A percentile compares a stretch with the other conserved stretches of the same genome.
Conservation (phyloP, 2,113 vertebrate species). For the Macquaria australasica region DNA sequence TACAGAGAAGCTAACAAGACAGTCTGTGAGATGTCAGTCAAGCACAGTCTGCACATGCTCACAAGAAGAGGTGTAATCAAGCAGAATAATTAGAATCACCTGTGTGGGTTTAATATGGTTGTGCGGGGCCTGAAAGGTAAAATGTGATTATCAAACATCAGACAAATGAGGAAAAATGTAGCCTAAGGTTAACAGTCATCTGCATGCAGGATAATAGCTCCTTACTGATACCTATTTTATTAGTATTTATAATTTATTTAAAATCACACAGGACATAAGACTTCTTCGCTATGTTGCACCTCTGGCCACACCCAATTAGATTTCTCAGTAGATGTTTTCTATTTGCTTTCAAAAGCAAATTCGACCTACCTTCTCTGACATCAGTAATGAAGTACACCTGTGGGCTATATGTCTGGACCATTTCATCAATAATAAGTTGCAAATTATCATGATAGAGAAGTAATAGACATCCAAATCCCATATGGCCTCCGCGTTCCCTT, state of each 20-base stretch:
- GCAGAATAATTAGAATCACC: background rate
- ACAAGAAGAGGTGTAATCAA: background rate
- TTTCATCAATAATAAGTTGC: conserved; percentile 29
- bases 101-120: background rate
- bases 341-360: conserved; percentile 2
- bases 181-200: background rate
- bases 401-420: background rate
- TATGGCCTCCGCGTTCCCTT: background rate
- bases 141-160: background rate
- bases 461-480: conserved; percentile 33
- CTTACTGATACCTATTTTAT: background rate
- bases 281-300: background rate
- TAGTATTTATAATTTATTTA: background rate
- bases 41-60: background rate
- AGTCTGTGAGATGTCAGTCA: background rate
- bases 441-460: conserved; percentile 28
- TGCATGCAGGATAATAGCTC: background rate
- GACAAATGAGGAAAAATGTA: background rate
- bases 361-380: background rate
- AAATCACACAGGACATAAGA: background rate
- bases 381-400: conserved; percentile 18
- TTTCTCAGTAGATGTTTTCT: background rate
- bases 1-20: background rate
- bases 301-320: background rate
- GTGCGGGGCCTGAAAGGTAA: background rate